Evolutionary conservation across 1,140 invertebrate species (phyloP).

Genomic region (Ceratosolen fusciceps): DNA sequence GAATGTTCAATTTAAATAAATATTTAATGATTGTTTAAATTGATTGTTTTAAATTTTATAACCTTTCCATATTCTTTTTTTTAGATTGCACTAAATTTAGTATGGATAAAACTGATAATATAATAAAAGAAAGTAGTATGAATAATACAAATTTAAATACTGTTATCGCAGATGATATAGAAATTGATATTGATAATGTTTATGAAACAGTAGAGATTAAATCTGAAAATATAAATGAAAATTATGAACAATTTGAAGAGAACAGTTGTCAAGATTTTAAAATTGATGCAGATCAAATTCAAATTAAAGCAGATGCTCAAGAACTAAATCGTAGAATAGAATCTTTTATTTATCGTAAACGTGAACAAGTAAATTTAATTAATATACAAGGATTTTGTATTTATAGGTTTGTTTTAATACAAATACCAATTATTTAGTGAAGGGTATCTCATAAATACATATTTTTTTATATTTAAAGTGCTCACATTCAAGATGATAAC

Average conservation of each 20-base stretch:
- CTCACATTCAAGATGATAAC: conserved; percentile 56
- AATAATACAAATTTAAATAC: background rate
- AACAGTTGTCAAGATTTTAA: conserved; percentile 49
- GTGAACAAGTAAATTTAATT: conserved; percentile 76
- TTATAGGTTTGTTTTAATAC: conserved; percentile 21
- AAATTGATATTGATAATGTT: conserved; percentile 42
- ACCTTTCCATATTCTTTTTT: conserved; percentile 37
- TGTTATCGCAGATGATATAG: conserved; percentile 21
- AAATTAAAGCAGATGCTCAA: conserved; percentile 74
- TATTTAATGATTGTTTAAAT: background rate
- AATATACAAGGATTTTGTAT: conserved; percentile 79
- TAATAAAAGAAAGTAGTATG: conserved; percentile 7
- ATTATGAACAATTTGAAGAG: background rate
- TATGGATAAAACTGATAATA: background rate
- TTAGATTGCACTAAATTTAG: conserved; percentile 23
- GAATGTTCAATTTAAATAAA: too few species aligned
- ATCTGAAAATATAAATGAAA: conserved; percentile 32
- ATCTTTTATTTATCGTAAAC: conserved; percentile 74
- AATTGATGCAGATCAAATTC: conserved; percentile 71
- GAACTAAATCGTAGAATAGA: conserved; percentile 76
- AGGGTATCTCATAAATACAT: conserved; percentile 13
- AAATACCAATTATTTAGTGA: conserved; percentile 11
- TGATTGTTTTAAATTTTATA: conserved; percentile 19
- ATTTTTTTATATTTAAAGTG: conserved; percentile 52
- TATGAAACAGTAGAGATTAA: conserved; percentile 43